These are phyloP conservation scores for Dicycla oo DNA, from an alignment of 2,888 invertebrate genomes.

Conservation along the genomic window DNA sequence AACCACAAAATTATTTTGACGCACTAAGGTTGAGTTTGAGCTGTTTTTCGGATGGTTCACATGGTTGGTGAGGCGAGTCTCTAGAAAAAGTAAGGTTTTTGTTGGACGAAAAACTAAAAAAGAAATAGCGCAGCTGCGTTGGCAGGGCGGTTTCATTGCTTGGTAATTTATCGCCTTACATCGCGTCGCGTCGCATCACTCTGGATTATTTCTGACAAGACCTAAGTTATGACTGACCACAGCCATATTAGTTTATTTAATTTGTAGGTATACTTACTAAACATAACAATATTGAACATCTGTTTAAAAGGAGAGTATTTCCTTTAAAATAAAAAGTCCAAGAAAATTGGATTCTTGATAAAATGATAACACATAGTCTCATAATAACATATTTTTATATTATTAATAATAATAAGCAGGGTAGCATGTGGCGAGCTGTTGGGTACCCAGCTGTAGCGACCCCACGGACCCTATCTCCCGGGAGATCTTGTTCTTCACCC, in stretches of 20 bases:
- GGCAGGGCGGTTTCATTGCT: slow-evolving; percentile 71
- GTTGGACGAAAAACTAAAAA: slow-evolving; percentile 70
- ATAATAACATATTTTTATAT: too few species aligned
- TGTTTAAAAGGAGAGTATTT: too few species aligned
- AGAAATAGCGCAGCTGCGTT: slow-evolving; percentile 77
- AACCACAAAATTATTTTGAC: slow-evolving; percentile 56
- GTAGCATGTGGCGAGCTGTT: too few species aligned
- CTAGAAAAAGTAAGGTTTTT: slow-evolving; percentile 74
- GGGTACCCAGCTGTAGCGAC: too few species aligned
- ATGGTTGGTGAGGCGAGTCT: slow-evolving; percentile 69
- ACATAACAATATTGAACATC: too few species aligned
- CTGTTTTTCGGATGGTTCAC: slow-evolving; percentile 10
- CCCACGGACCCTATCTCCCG: too few species aligned
- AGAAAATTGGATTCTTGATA: too few species aligned
- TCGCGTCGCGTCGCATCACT: slow-evolving; percentile 29
- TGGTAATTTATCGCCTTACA: slow-evolving; percentile 46
- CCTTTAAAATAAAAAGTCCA: too few species aligned
- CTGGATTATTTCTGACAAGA: slow-evolving; percentile 47
- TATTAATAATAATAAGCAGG: too few species aligned
- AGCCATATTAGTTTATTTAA: slow-evolving; percentile 8
- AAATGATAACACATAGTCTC: too few species aligned
- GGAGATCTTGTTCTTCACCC: too few species aligned
- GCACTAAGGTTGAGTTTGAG: slow-evolving; percentile 49
- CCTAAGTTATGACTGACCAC: slow-evolving; percentile 2
- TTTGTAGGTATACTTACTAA: neutral